A percentile compares a stretch with the other conserved stretches of the same genome.
These are phyloP conservation scores for Andrena bucephala DNA, from an alignment of 2,888 invertebrate species.

Conservation along the genomic window DNA sequence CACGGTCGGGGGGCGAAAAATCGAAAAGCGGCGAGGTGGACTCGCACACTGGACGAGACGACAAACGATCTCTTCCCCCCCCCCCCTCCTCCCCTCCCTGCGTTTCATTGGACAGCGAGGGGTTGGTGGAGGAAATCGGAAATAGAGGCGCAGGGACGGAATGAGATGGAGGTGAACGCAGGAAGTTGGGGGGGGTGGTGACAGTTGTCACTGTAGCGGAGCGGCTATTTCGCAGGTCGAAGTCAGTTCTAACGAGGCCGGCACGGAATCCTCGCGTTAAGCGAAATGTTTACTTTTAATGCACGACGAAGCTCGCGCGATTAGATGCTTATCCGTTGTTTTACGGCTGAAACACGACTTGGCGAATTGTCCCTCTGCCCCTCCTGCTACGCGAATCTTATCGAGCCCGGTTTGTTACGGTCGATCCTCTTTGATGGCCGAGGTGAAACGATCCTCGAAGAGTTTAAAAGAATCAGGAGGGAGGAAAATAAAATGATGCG, in stretches of 20 bases:
- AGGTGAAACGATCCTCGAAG: background rate
- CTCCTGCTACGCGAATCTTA: slow-evolving; percentile 1
- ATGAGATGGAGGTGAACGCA: slow-evolving; percentile 9
- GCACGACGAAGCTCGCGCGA: slow-evolving; percentile 46
- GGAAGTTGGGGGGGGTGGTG: slow-evolving; percentile 30
- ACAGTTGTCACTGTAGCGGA: slow-evolving; percentile 11
- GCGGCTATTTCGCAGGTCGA: slow-evolving; percentile 33
- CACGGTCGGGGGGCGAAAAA: background rate
- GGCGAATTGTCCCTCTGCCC: background rate
- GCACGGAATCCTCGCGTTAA: slow-evolving; percentile 65
- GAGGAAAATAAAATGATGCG: slow-evolving; percentile 14
- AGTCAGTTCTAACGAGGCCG: slow-evolving; percentile 54
- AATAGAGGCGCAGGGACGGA: background rate
- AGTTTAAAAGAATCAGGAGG: slow-evolving; percentile 9
- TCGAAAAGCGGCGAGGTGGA: slow-evolving; percentile 26
- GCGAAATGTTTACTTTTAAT: slow-evolving; percentile 66
- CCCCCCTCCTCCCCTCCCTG: background rate
- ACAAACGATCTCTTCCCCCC: slow-evolving; percentile 31
- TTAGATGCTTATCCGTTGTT: slow-evolving; percentile 46
- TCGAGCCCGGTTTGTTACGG: slow-evolving; percentile 18
- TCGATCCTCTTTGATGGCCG: slow-evolving; percentile 14
- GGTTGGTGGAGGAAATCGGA: background rate
- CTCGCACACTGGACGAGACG: slow-evolving; percentile 50
- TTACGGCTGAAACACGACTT: background rate
- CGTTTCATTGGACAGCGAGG: slow-evolving; percentile 10